Base-by-base conservation (phyloP, 1,140 invertebrate genomes). In the Hetaerina americana region DNA sequence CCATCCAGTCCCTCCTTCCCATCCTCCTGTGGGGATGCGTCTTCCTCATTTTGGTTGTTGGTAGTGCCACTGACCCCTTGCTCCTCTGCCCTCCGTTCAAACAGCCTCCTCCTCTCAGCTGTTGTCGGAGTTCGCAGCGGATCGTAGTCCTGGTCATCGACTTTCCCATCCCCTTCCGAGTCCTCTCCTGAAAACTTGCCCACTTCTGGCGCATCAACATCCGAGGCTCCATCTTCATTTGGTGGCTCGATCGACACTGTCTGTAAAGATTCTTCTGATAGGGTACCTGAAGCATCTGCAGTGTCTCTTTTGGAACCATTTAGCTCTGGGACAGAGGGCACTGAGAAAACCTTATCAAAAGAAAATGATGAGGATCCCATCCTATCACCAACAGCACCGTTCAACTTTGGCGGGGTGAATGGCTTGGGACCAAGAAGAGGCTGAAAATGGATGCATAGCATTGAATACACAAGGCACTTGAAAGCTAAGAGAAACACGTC, bases 351-450 rank as follows among this genome's bases (percentile, higher is more conserved):
- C 77, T 91, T 90, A 77, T 91, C 89, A 74, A 92, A 92, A 0
- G 87, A 89, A 76, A 91, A 90, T 73, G 72, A 66, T 29, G 74
- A 67, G n/a, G 66, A 66, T 26, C 68, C 68, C 31, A 68, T 72
- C 24, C 31, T 29, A 57, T 73, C 72, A 18, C 90, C 87, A 72
- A 88, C 87, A 75, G 81, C 87, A 22, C 86, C 85, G 0, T 87
- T 69, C 27, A 77, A 73, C 71, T 78, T 86, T 25, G 90, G 88
- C 25, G 90, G 87, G 66, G 91, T 90, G 76, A 92, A 93, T 12
- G 91, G 91, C 78, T 92, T 92, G 25, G 91, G 91, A 26, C 91
- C 91, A 10, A 93, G 83, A 22, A 90, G 86, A 24, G 91, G 91
- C 91, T 92, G 81, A 72, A 79, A 78, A 72, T 6, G 72, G 28